Evolutionary conservation across 2,113 vertebrate species (phyloP).

Genomic region (Muntiacus muntjak): DNA sequence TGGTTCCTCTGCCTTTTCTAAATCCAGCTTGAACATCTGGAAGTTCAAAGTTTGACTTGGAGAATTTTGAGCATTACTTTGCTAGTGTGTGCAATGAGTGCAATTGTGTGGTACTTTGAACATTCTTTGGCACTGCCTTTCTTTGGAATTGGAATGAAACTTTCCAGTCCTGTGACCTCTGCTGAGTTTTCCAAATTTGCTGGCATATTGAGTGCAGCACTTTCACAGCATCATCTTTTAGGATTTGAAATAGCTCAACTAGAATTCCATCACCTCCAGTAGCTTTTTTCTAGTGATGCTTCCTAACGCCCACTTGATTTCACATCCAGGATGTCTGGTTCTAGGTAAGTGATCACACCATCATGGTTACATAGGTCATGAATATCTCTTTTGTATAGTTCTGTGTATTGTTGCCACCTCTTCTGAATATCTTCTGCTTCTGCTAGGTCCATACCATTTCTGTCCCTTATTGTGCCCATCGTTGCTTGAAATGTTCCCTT

Average conservation of each 20-base stretch:
- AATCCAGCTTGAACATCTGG: neutral
- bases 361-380: neutral
- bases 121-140: neutral
- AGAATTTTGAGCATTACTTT: neutral
- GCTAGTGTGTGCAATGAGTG: neutral
- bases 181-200: neutral
- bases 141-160: neutral
- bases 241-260: neutral
- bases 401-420: neutral
- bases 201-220: neutral
- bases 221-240: neutral
- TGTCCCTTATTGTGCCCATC: neutral
- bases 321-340: neutral
- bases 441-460: neutral
- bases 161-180: neutral
- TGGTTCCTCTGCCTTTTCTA: neutral
- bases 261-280: neutral
- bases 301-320: neutral
- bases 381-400: neutral
- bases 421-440: neutral
- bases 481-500: neutral
- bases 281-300: neutral
- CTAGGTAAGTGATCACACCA: neutral
- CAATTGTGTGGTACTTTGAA: neutral
- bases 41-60: neutral